A percentile compares a stretch with the other conserved stretches of the same genome.
These are phyloP conservation scores for Sphecodes monilicornis DNA, from an alignment of 2,888 invertebrate genomes.

Conservation along the genomic window DNA sequence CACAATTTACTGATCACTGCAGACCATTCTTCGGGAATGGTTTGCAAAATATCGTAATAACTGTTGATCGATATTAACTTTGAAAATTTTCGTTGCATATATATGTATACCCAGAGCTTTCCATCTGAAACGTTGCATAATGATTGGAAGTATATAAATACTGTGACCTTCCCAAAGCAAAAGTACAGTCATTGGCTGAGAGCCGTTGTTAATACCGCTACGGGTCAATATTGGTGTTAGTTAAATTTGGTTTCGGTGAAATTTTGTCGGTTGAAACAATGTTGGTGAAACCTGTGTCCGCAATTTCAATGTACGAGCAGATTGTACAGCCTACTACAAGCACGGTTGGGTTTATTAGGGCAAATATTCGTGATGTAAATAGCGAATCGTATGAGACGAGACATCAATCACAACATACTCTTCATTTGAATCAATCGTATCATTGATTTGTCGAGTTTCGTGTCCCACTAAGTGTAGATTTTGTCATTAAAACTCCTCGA, in stretches of 20 bases:
- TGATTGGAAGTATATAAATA: not conserved
- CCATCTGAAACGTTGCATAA: not conserved
- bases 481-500: not conserved
- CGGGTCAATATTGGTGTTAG: slow-evolving; percentile 5
- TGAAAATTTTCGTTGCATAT: not conserved
- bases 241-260: slow-evolving; percentile 5
- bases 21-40: no score
- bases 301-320: slow-evolving; percentile 5
- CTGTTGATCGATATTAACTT: not conserved
- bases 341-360: not conserved
- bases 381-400: not conserved
- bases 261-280: slow-evolving; percentile 2
- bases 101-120: not conserved
- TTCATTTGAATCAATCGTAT: not conserved
- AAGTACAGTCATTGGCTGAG: not conserved
- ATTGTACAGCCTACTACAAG: not conserved
- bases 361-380: slow-evolving; percentile 1
- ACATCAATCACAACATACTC: not conserved
- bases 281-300: slow-evolving; percentile 2
- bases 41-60: not conserved
- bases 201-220: not conserved
- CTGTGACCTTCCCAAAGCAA: not conserved
- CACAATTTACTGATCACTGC: no score
- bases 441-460: not conserved
- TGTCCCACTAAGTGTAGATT: not conserved